These are phyloP conservation scores for Mycetomoellerius zeteki DNA, from an alignment of 1,140 invertebrate genomes.

Conservation along the genomic window DNA sequence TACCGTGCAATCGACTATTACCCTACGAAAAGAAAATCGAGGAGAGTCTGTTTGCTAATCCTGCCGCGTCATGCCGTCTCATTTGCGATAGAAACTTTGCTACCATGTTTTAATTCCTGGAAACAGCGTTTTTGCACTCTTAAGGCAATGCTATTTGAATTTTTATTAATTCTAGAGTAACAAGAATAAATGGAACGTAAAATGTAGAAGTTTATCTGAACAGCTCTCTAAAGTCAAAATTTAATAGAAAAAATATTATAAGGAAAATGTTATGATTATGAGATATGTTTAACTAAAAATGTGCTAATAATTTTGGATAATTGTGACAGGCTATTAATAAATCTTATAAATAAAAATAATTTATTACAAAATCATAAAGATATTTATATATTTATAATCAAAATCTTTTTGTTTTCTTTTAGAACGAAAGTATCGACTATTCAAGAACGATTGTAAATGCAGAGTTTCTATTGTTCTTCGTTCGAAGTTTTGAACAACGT, in stretches of 20 bases:
- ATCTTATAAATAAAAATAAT: background rate
- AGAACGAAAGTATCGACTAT: background rate
- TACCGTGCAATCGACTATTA: constrained; percentile 37
- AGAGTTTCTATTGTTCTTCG: constrained; percentile 13
- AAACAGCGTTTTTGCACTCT: constrained; percentile 13
- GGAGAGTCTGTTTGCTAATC: background rate
- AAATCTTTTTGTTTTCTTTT: background rate
- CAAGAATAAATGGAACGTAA: background rate
- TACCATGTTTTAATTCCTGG: constrained; percentile 26
- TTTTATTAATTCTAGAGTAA: constrained; percentile 2
- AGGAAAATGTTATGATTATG: background rate
- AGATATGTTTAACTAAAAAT: constrained; percentile 9
- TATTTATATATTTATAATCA: background rate
- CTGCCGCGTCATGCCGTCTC: constrained; percentile 42
- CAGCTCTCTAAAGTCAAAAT: background rate
- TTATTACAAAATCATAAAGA: no score
- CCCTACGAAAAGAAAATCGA: constrained; percentile 25
- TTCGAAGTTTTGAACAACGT: constrained; percentile 19
- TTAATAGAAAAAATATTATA: background rate
- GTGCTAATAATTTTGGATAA: background rate
- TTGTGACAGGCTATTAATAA: background rate
- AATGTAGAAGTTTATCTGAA: background rate
- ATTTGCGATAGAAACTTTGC: constrained; percentile 25
- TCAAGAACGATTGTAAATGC: background rate
- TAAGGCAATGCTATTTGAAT: background rate